These are phyloP conservation scores for Nezara viridula DNA, from an alignment of 2,888 invertebrate species.

Conservation along the genomic window DNA sequence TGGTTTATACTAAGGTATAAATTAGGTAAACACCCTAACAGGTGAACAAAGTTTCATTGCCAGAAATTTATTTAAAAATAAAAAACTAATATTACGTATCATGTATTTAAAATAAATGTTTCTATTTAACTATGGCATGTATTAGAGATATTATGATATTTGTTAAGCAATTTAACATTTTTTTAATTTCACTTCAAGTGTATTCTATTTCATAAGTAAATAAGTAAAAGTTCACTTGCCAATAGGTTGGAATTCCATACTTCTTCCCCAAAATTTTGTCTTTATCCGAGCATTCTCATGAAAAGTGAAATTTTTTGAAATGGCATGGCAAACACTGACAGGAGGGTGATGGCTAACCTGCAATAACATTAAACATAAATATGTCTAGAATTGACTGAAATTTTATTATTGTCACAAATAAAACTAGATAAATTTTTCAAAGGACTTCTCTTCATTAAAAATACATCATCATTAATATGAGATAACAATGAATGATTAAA, in stretches of 20 bases:
- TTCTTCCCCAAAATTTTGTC: conserved; percentile 92
- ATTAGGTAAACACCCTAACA: too few relatives aligned
- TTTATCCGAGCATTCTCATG: conserved; percentile 88
- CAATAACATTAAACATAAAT: conserved; percentile 35
- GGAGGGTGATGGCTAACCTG: conserved; percentile 90
- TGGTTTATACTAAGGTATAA: too few relatives aligned
- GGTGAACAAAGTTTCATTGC: too few relatives aligned
- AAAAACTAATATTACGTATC: too few relatives aligned
- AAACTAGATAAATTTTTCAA: not conserved
- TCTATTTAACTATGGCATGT: not conserved
- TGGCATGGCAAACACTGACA: conserved; percentile 84
- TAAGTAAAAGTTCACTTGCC: conserved; percentile 69
- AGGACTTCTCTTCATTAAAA: not conserved
- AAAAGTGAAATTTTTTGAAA: conserved; percentile 81
- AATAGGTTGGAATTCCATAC: conserved; percentile 89
- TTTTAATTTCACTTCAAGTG: too few relatives aligned
- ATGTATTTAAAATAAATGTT: too few relatives aligned
- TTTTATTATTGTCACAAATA: not conserved
- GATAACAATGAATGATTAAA: not conserved
- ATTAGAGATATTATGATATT: too few relatives aligned
- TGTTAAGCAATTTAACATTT: too few relatives aligned
- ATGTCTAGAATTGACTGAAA: not conserved
- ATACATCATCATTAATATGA: not conserved
- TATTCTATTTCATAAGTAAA: not conserved
- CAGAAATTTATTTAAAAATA: too few relatives aligned